These are phyloP conservation scores for Ruditapes philippinarum DNA, from an alignment of 1,140 invertebrate genomes.

Conservation along the genomic window DNA sequence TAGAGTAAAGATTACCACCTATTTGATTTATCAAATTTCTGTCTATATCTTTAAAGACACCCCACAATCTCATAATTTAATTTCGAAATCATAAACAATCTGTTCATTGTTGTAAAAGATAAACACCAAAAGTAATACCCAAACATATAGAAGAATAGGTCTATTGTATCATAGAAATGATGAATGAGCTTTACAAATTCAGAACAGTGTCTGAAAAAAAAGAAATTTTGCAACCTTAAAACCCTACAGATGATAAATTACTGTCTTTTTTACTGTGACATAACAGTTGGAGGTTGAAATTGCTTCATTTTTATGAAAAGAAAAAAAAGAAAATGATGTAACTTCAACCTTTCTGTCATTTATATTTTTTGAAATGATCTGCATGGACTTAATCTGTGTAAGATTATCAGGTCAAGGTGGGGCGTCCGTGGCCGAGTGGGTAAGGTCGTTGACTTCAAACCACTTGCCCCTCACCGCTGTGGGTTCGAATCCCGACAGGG, in stretches of 20 bases:
- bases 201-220: neutral
- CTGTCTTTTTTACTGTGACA: slow-evolving; percentile 8
- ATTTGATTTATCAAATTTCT: neutral
- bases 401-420: no score
- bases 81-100: slow-evolving; percentile 16
- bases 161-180: neutral
- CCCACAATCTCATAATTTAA: neutral
- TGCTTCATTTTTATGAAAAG: neutral
- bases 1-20: neutral
- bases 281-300: slow-evolving; percentile 23
- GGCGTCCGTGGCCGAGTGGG: no score
- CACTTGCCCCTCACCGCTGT: no score
- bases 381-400: no score
- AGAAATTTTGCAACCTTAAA: neutral
- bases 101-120: neutral
- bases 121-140: neutral
- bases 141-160: neutral
- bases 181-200: neutral
- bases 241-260: slow-evolving; percentile 1
- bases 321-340: neutral
- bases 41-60: neutral
- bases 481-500: no score
- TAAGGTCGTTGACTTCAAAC: no score
- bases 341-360: neutral
- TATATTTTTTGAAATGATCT: neutral